These are phyloP conservation scores for Myotis brandtii DNA, from an alignment of 2,113 vertebrate species.

Conservation along the genomic window DNA sequence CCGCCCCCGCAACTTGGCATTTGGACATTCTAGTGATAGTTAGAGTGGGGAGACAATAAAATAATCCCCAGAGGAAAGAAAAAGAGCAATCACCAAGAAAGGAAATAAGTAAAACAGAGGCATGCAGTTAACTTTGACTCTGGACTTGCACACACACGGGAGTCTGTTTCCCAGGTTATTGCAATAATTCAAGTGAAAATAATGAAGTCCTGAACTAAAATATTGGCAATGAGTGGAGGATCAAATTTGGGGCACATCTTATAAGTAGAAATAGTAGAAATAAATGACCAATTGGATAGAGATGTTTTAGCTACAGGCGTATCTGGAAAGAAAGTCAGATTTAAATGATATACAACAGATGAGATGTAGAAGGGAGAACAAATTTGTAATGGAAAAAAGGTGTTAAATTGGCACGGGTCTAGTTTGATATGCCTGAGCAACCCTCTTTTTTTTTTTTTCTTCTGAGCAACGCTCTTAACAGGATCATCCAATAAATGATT, in stretches of 20 bases:
- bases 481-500: not conserved
- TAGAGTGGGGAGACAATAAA: no score
- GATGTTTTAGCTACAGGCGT: not conserved
- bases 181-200: constrained; percentile 2
- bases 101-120: no score
- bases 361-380: not conserved
- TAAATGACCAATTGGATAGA: not conserved
- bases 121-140: no score
- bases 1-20: no score
- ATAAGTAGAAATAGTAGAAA: not conserved
- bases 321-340: not conserved
- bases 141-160: no score
- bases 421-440: not conserved
- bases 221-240: not conserved
- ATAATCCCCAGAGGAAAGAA: no score
- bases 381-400: not conserved
- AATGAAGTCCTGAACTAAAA: not conserved
- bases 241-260: not conserved
- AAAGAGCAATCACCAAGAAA: no score
- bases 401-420: not conserved
- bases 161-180: not conserved
- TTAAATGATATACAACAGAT: not conserved
- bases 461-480: not conserved
- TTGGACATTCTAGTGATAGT: no score
- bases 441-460: no score